Conservation (phyloP, 2,888 invertebrate genomes). For the Pocota personata region DNA sequence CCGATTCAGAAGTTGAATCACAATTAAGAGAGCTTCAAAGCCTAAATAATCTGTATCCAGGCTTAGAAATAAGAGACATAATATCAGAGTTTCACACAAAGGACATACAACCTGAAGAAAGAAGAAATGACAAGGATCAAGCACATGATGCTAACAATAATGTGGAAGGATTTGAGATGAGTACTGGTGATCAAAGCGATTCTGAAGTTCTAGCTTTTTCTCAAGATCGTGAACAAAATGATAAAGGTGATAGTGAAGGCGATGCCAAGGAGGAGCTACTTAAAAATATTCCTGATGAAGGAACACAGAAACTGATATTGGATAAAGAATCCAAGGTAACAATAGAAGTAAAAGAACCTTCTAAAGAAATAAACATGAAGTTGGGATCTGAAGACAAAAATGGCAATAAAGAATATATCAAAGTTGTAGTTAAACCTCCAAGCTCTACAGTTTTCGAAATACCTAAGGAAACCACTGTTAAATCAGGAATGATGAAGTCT, state of each 20-base stretch:
- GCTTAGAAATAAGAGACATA: not conserved
- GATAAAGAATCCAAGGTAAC: not conserved
- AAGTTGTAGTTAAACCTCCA: not conserved
- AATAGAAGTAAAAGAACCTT: not conserved
- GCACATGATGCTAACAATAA: conserved; percentile 22
- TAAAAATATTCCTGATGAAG: not conserved
- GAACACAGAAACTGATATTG: not conserved
- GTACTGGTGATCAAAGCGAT: not conserved
- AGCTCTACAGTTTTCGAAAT: no score
- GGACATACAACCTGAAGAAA: conserved; percentile 3
- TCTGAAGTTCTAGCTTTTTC: no score
- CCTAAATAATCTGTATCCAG: conserved; percentile 8
- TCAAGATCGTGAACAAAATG: not conserved
- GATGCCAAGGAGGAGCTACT: not conserved
- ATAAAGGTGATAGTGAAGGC: not conserved
- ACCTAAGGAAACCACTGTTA: no score
- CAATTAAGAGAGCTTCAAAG: conserved; percentile 37
- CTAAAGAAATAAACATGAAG: not conserved
- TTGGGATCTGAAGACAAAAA: not conserved
- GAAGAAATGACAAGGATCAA: not conserved
- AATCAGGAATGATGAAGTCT: no score
- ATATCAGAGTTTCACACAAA: conserved; percentile 15
- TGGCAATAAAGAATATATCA: not conserved
- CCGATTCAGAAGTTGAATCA: conserved; percentile 23
- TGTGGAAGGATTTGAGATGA: not conserved